Percentiles rank a stretch among this genome's conserved stretches.
phyloP scores from a whole-genome alignment of 2,888 invertebrate species.

The Ophraella communa region DNA sequence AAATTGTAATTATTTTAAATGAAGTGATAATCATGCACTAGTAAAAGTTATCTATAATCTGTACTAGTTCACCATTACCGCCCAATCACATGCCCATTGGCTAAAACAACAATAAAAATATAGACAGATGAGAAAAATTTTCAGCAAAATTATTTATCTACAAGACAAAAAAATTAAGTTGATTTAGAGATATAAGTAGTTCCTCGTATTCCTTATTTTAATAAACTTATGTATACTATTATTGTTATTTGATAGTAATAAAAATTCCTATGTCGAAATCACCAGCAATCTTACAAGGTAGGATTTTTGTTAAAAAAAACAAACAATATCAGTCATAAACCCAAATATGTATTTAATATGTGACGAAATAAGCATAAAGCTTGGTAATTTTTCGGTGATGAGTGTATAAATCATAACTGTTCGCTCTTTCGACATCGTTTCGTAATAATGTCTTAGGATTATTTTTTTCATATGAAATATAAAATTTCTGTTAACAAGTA shows the following conservation, averaged over 20 bases:
- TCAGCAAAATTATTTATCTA: no score
- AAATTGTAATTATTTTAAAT: no score
- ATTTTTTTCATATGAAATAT: constrained; percentile 19
- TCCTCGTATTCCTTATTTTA: no score
- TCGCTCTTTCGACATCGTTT: neutral
- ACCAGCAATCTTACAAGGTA: neutral
- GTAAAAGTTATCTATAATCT: no score
- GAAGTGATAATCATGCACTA: no score
- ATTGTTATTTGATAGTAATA: neutral
- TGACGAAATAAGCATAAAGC: neutral
- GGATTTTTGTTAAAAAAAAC: neutral
- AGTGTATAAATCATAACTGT: neutral
- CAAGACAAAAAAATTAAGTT: no score
- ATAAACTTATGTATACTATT: no score
- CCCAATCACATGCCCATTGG: no score
- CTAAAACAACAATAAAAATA: no score
- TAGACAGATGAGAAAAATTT: no score
- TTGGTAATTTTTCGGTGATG: neutral
- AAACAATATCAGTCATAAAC: neutral
- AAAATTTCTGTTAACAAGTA: constrained; percentile 9
- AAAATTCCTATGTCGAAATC: neutral
- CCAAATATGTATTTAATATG: neutral
- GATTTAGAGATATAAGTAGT: no score
- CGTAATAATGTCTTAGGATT: constrained; percentile 21
- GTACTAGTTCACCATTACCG: no score